phyloP scores from a whole-genome alignment of 2,888 invertebrate species.

The Gnatocerus cornutus region DNA sequence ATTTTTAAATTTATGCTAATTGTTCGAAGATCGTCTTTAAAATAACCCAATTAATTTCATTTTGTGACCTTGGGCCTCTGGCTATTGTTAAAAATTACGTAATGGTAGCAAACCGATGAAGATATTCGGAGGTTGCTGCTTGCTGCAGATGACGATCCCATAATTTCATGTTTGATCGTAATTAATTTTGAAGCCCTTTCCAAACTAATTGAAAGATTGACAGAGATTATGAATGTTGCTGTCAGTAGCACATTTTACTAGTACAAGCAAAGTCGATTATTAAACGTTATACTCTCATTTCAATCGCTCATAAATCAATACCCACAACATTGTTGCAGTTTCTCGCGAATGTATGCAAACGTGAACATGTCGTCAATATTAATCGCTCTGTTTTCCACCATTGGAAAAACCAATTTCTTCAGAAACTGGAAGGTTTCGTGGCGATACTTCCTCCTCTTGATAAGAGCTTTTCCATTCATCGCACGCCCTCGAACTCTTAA shows the following conservation, averaged over 20 bases:
- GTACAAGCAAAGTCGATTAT: conserved; percentile 22
- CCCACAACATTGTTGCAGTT: conserved; percentile 5
- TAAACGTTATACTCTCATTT: conserved; percentile 14
- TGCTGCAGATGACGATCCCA: conserved; percentile 7
- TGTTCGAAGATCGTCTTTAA: conserved; percentile 22
- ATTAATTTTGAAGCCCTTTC: conserved; percentile 20
- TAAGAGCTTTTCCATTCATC: conserved; percentile 23
- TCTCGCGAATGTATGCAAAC: conserved; percentile 18
- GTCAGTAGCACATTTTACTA: conserved; percentile 26
- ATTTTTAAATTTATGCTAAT: conserved; percentile 32
- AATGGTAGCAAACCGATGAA: background rate
- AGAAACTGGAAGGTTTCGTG: background rate
- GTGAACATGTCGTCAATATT: conserved; percentile 12
- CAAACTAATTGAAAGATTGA: conserved; percentile 22
- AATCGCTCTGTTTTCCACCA: conserved; percentile 1
- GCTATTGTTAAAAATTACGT: conserved; percentile 19
- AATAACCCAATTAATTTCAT: conserved; percentile 34
- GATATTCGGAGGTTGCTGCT: background rate
- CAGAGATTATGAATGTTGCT: conserved; percentile 23
- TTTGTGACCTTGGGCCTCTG: conserved; percentile 11
- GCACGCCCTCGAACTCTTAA: conserved; percentile 36
- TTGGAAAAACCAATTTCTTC: conserved; percentile 1
- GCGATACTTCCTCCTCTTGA: conserved; percentile 19
- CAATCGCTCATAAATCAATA: conserved; percentile 24
- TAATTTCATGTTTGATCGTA: conserved; percentile 6